These are phyloP conservation scores for Emydoidea blandingii DNA, from an alignment of 2,797 vertebrate species.

Conservation along the genomic window DNA sequence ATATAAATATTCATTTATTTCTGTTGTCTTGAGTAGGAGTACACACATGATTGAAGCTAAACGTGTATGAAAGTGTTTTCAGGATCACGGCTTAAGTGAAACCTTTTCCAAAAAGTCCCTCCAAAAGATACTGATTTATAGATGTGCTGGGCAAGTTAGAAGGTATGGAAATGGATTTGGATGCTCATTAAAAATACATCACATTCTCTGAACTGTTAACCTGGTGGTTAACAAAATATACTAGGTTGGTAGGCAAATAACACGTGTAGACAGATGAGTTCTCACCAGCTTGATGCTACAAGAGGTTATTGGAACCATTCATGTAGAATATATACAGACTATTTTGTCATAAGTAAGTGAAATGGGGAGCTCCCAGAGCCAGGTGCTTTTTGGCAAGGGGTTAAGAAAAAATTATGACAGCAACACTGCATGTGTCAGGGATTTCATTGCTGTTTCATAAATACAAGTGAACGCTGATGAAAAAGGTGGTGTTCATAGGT, in stretches of 20 bases:
- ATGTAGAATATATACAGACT: not conserved
- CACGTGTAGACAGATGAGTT: not conserved
- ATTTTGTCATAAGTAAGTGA: rapidly evolving
- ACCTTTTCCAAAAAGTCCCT: conserved; percentile 11
- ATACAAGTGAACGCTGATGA: not conserved
- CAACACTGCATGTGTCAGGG: not conserved
- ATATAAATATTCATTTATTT: conserved; percentile 14
- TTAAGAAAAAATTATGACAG: not conserved
- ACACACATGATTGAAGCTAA: not conserved
- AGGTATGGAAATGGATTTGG: conserved; percentile 27
- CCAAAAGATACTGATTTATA: not conserved
- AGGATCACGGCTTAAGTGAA: conserved; percentile 37
- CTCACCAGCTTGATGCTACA: not conserved
- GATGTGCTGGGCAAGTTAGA: not conserved
- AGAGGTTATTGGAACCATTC: not conserved
- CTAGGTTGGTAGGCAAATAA: not conserved
- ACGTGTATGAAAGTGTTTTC: not conserved
- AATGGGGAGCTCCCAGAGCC: not conserved
- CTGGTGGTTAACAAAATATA: not conserved
- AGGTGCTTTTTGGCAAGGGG: not conserved
- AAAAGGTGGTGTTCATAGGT: not conserved
- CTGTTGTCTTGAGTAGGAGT: not conserved
- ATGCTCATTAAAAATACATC: not conserved
- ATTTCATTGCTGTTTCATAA: not conserved
- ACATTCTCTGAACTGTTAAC: not conserved